phyloP scores from a whole-genome alignment of 2,888 invertebrate species.

The Hedychridium roseum region DNA sequence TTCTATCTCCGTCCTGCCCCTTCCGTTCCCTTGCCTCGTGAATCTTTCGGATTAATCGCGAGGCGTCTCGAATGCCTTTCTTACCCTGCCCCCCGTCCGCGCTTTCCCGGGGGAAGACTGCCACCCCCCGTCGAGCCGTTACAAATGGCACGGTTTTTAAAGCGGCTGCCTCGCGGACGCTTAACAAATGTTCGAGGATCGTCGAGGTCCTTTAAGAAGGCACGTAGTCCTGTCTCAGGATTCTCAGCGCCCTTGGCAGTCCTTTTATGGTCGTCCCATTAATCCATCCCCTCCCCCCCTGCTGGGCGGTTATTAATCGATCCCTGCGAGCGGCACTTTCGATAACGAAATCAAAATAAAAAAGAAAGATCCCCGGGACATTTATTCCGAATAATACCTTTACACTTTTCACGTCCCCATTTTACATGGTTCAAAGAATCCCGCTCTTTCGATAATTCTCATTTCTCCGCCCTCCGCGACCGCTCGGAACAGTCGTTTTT shows the following conservation, averaged over 20 bases:
- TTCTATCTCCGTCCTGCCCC: conserved; percentile 8
- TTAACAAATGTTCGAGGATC: conserved; percentile 39
- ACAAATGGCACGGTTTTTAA: conserved; percentile 47
- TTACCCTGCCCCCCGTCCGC: conserved; percentile 13
- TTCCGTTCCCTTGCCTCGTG: conserved; percentile 22
- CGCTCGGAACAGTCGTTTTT: too few species aligned
- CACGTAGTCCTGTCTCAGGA: conserved; percentile 18
- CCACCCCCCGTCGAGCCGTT: conserved; percentile 29
- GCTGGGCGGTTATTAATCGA: conserved; percentile 16
- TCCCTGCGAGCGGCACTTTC: conserved; percentile 29
- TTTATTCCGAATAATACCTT: too few species aligned
- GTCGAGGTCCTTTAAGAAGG: conserved; percentile 28
- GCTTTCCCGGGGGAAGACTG: conserved; percentile 12
- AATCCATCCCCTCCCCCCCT: conserved; percentile 21
- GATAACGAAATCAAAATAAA: conserved; percentile 12
- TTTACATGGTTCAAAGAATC: too few species aligned
- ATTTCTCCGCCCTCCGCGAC: neutral
- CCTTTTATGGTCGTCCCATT: conserved; percentile 25
- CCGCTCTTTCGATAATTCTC: neutral
- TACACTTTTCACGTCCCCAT: neutral
- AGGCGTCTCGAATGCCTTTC: conserved; percentile 38
- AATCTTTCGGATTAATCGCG: conserved; percentile 48
- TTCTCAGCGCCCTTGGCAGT: conserved; percentile 12
- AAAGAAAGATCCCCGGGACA: too few species aligned
- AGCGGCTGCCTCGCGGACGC: conserved; percentile 22